phyloP scores from a whole-genome alignment of 2,113 vertebrate genomes.

The Monopterus albus region DNA sequence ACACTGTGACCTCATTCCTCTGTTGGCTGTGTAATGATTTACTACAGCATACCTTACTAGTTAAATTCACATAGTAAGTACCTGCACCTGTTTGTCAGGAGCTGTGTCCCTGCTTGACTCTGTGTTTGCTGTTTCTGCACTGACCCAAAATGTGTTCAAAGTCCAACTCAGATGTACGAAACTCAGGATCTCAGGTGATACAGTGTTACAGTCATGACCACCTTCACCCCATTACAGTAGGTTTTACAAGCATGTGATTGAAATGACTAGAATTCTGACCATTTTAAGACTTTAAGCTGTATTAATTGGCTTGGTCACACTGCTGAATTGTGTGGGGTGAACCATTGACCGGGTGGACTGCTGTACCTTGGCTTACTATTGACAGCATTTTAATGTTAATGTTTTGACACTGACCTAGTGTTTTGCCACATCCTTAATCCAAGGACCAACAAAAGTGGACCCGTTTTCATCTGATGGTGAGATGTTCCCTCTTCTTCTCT shows the following conservation, averaged over 20 bases:
- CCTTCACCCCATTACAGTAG: not conserved
- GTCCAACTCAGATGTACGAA: conserved; percentile 51
- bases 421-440: conserved; percentile 9
- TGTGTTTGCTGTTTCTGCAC: conserved; percentile 37
- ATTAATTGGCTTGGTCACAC: conserved; percentile 32
- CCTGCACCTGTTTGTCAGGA: conserved; percentile 54
- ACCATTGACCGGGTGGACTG: conserved; percentile 18
- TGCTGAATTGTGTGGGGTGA: conserved; percentile 22
- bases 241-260: conserved; percentile 47
- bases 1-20: conserved; percentile 51
- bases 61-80: conserved; percentile 42
- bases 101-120: conserved; percentile 40
- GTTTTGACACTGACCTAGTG: conserved; percentile 44
- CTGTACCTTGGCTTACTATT: conserved; percentile 31
- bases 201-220: not conserved
- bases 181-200: conserved; percentile 1
- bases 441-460: conserved; percentile 31
- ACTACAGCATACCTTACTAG: conserved; percentile 72
- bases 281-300: conserved; percentile 62
- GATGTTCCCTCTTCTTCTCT: conserved; percentile 44
- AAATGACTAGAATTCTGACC: conserved; percentile 55
- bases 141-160: conserved; percentile 65
- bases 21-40: conserved; percentile 79
- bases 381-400: conserved; percentile 39
- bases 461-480: conserved; percentile 68